A percentile compares a stretch with the other conserved stretches of the same genome.
These are phyloP conservation scores for Nomada fabriciana DNA, from an alignment of 2,888 invertebrate genomes.

Conservation along the genomic window DNA sequence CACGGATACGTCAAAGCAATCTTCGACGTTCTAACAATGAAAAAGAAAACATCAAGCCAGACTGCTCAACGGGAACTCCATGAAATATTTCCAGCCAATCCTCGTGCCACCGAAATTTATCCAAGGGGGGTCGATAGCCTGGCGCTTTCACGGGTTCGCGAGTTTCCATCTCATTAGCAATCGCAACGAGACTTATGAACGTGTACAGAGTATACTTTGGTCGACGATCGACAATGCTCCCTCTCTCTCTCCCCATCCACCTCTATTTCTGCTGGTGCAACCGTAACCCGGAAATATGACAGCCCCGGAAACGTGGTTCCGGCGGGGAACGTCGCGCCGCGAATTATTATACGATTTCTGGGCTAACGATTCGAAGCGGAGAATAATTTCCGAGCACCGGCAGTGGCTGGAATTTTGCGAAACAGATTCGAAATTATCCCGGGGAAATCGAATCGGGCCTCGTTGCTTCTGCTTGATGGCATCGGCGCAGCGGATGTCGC, in stretches of 20 bases:
- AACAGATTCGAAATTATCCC: conserved; percentile 50
- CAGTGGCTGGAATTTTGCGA: conserved; percentile 27
- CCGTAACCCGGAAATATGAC: conserved; percentile 37
- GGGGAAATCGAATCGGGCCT: conserved; percentile 23
- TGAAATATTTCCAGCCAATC: not conserved
- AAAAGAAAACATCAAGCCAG: not conserved
- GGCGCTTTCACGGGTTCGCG: not conserved
- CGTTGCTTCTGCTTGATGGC: not conserved
- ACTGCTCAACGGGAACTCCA: not conserved
- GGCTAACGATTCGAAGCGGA: conserved; percentile 46
- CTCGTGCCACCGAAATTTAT: not conserved
- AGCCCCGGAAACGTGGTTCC: conserved; percentile 39
- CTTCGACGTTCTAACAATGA: not conserved
- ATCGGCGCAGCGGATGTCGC: not conserved
- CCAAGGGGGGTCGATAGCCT: not conserved
- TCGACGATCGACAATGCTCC: conserved; percentile 15
- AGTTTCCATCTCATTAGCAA: conserved; percentile 9
- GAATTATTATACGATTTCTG: conserved; percentile 55
- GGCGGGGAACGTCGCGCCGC: conserved; percentile 23
- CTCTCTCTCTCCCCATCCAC: not conserved
- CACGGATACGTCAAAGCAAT: conserved; percentile 11
- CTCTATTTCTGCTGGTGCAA: conserved; percentile 8
- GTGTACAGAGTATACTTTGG: conserved; percentile 12
- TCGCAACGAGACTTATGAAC: not conserved
- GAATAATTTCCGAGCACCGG: conserved; percentile 45